Conservation (phyloP, 2,797 vertebrate genomes). For the Psittacula echo region DNA sequence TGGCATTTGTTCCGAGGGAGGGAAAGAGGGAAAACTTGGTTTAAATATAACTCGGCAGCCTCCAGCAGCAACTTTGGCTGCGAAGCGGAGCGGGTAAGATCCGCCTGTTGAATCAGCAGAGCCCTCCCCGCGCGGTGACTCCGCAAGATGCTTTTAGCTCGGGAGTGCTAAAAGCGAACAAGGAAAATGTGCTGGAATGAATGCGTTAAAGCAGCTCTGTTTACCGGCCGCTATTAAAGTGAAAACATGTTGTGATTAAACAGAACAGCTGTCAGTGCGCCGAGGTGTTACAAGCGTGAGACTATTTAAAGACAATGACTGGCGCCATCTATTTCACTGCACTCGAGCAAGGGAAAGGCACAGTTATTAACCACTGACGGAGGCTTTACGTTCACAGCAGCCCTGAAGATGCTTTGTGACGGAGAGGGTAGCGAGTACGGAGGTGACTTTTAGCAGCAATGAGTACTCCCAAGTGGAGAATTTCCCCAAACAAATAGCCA, state of each 20-base stretch:
- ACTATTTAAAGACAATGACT: slow-evolving; percentile 62
- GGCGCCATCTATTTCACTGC: not conserved
- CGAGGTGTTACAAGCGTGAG: slow-evolving; percentile 45
- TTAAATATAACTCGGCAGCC: slow-evolving; percentile 41
- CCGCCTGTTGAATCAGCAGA: slow-evolving; percentile 19
- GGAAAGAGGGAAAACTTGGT: not conserved
- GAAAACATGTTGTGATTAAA: not conserved
- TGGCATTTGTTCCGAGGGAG: slow-evolving; percentile 29
- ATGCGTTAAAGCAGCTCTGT: not conserved
- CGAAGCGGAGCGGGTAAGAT: not conserved
- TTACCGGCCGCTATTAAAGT: not conserved
- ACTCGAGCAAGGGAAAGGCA: not conserved
- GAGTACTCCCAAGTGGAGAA: not conserved
- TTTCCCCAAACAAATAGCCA: not conserved
- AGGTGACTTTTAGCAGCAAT: not conserved
- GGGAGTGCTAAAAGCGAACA: not conserved
- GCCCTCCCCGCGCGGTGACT: not conserved
- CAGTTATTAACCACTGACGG: not conserved
- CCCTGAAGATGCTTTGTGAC: not conserved
- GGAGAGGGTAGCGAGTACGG: not conserved
- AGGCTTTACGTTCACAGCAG: not conserved
- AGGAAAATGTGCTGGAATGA: not conserved
- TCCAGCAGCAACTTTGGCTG: slow-evolving; percentile 16
- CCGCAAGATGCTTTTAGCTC: not conserved
- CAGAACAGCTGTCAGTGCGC: slow-evolving; percentile 34